Percentiles rank a stretch among this genome's conserved stretches.
phyloP scores from a whole-genome alignment of 2,113 vertebrate genomes.

The Entelurus aequoreus region DNA sequence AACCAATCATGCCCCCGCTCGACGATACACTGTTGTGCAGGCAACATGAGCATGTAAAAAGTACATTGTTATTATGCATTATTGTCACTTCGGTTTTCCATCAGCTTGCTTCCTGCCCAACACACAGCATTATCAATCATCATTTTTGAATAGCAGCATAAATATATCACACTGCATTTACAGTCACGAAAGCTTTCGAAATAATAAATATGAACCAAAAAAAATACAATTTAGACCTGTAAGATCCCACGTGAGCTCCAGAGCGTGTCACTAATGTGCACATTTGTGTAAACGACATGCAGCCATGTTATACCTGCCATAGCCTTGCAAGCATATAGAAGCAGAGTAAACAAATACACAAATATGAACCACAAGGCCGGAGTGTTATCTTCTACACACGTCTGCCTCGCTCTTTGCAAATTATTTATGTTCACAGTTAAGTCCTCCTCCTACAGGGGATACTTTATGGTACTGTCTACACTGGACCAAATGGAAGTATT shows the following conservation, averaged over 20 bases:
- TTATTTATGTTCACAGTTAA: neutral
- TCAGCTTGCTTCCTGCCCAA: neutral
- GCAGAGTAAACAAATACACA: slow-evolving; percentile 4
- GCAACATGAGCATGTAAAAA: slow-evolving; percentile 4
- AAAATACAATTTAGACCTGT: neutral
- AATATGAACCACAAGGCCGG: neutral
- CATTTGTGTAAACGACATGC: slow-evolving; percentile 2
- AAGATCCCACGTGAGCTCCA: neutral
- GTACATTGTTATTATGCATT: slow-evolving; percentile 1
- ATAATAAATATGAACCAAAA: no score
- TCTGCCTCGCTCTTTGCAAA: neutral
- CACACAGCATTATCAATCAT: neutral
- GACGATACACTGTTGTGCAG: neutral
- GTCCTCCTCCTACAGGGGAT: neutral
- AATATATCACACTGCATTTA: neutral
- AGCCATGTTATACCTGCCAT: slow-evolving; percentile 2
- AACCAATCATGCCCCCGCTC: neutral
- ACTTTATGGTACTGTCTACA: neutral
- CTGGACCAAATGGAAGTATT: neutral
- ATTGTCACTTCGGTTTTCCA: neutral
- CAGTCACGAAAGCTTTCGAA: slow-evolving; percentile 4
- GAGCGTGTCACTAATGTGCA: slow-evolving; percentile 9
- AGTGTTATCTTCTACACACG: slow-evolving; percentile 4
- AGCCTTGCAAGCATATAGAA: slow-evolving; percentile 1
- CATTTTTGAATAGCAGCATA: slow-evolving; percentile 10